Percentiles rank a stretch among this genome's conserved stretches.
Evolutionary conservation across 2,113 vertebrate species (phyloP).

Genomic region (Piprites chloris): DNA sequence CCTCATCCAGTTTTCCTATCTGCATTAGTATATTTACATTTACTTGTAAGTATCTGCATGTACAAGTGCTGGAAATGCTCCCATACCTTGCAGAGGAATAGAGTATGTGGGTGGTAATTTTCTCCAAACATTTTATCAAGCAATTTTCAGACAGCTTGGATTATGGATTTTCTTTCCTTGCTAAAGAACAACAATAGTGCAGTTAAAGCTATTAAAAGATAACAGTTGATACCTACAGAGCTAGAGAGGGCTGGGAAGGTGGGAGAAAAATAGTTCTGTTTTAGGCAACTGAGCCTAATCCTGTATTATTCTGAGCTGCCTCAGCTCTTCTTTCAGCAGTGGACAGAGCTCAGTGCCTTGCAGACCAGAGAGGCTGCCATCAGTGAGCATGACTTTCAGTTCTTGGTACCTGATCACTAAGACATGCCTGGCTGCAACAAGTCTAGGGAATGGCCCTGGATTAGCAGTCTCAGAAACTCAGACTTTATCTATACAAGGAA

Average conservation of each 20-base stretch:
- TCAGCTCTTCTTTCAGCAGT: background rate
- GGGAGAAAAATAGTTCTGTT: background rate
- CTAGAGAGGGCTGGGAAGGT: background rate
- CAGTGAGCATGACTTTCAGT: background rate
- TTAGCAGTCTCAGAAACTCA: background rate
- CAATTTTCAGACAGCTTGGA: background rate
- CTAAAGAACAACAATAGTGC: background rate
- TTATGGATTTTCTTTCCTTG: background rate
- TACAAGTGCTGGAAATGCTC: background rate
- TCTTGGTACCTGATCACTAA: background rate
- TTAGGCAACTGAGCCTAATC: background rate
- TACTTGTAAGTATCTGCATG: background rate
- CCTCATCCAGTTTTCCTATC: background rate
- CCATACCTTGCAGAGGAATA: background rate
- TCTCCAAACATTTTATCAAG: constrained; percentile 29
- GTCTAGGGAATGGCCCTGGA: background rate
- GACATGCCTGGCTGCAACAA: background rate
- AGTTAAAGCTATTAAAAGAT: constrained; percentile 9
- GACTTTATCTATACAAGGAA: background rate
- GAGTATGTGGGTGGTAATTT: constrained; percentile 11
- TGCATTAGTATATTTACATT: constrained; percentile 2
- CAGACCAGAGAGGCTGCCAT: background rate
- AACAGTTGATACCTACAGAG: background rate
- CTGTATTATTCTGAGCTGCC: background rate
- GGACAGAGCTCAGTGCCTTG: background rate